Percentiles rank a stretch among this genome's conserved stretches.
phyloP scores from a whole-genome alignment of 2,888 invertebrate genomes.

The Leucophora obtusa region DNA sequence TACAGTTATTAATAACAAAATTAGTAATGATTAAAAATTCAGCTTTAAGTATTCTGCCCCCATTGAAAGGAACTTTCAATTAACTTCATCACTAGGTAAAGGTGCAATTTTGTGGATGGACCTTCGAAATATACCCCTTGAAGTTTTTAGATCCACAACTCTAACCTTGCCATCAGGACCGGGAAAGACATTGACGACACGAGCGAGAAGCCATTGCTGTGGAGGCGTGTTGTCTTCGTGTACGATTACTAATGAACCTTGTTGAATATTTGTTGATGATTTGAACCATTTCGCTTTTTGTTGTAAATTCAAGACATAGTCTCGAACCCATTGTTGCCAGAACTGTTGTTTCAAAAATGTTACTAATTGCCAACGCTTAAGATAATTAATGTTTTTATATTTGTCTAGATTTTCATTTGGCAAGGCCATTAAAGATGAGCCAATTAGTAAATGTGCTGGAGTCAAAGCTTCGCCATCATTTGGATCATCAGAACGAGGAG shows the following conservation, averaged over 20 bases:
- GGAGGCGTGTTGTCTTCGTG: constrained; percentile 28
- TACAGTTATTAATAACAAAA: too few species aligned
- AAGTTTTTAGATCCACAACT: constrained; percentile 1
- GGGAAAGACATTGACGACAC: constrained; percentile 8
- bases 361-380: too few species aligned
- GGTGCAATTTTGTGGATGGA: constrained; percentile 14
- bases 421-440: neutral
- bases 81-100: neutral
- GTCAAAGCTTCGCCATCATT: constrained; percentile 16
- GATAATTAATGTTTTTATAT: constrained; percentile 1
- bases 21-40: too few species aligned
- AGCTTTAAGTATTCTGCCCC: too few species aligned
- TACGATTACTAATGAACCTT: neutral
- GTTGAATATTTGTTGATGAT: neutral
- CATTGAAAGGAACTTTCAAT: constrained; percentile 18
- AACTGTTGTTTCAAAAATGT: too few species aligned
- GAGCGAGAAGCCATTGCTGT: constrained; percentile 14
- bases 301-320: too few species aligned
- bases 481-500: neutral
- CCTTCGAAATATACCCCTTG: neutral
- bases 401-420: constrained; percentile 1
- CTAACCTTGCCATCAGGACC: constrained; percentile 9
- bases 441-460: constrained; percentile 24
- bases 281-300: too few species aligned
- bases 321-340: too few species aligned